A percentile compares a stretch with the other conserved stretches of the same genome.
Evolutionary conservation across 2,113 vertebrate species (phyloP).

Genomic region (Cheirogaleus medius): DNA sequence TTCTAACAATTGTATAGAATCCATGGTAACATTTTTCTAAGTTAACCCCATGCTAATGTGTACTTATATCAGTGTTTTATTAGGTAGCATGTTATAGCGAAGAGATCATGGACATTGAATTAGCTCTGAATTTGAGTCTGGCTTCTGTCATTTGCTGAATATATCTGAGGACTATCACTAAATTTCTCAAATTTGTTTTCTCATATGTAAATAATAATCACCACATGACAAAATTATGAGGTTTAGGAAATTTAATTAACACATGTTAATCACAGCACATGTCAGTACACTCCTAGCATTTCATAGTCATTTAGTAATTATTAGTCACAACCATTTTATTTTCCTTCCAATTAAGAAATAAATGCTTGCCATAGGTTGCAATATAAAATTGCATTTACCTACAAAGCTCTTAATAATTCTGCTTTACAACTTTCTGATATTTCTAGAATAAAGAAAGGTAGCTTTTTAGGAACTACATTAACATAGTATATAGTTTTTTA

Average conservation of each 20-base stretch:
- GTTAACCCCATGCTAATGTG: background rate
- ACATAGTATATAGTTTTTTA: background rate
- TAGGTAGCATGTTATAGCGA: background rate
- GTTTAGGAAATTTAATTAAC: background rate
- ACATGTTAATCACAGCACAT: background rate
- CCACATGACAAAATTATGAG: background rate
- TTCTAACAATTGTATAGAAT: background rate
- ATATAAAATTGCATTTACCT: background rate
- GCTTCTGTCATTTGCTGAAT: background rate
- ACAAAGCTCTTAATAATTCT: background rate
- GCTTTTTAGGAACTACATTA: background rate
- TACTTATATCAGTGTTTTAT: background rate
- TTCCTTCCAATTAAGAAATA: slow-evolving; percentile 16
- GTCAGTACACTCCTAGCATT: background rate
- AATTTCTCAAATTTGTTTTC: background rate
- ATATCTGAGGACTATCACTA: background rate
- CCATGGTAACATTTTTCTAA: background rate
- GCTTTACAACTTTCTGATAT: background rate
- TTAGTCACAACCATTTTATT: background rate
- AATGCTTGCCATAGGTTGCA: background rate
- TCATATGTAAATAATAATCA: background rate
- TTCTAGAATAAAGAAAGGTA: background rate
- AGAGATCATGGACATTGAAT: background rate
- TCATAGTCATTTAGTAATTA: background rate
- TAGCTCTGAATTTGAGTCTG: background rate